Conservation (phyloP, 1,140 invertebrate species). For the Drosophila albomicans region DNA sequence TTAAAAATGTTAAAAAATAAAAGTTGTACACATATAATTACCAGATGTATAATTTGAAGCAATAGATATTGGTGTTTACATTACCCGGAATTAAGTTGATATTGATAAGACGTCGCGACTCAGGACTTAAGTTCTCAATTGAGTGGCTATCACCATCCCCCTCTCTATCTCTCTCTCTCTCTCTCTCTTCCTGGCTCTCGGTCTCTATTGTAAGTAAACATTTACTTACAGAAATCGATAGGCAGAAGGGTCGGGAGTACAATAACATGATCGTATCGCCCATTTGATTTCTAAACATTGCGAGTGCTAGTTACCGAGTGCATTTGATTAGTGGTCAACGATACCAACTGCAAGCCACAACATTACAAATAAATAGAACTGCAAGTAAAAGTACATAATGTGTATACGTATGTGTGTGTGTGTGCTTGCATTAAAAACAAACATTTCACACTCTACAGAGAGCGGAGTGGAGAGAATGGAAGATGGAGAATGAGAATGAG, state of each 20-base stretch:
- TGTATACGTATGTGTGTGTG: slow-evolving; percentile 13
- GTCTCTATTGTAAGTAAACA: too few species aligned
- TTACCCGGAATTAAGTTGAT: too few species aligned
- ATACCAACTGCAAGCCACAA: slow-evolving; percentile 12
- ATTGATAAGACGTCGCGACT: too few species aligned
- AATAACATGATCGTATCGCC: background rate
- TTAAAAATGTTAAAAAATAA: too few species aligned
- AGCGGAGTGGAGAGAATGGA: background rate
- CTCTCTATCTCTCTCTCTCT: too few species aligned
- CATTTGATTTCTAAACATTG: background rate
- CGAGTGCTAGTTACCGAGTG: background rate
- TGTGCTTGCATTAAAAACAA: slow-evolving; percentile 35
- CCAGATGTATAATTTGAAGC: too few species aligned
- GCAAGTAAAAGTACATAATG: background rate
- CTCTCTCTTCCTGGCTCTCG: too few species aligned
- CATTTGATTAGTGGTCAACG: slow-evolving; percentile 31
- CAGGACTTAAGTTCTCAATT: too few species aligned
- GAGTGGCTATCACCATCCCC: too few species aligned
- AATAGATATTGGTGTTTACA: too few species aligned
- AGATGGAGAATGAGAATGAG: background rate
- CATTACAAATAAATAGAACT: background rate
- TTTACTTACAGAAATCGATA: too few species aligned
- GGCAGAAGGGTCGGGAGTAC: background rate
- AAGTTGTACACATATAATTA: too few species aligned
- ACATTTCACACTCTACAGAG: slow-evolving; percentile 29